Evolutionary conservation across 2,888 invertebrate genomes (phyloP).

Genomic region (Cataglyphis altisquamis): DNA sequence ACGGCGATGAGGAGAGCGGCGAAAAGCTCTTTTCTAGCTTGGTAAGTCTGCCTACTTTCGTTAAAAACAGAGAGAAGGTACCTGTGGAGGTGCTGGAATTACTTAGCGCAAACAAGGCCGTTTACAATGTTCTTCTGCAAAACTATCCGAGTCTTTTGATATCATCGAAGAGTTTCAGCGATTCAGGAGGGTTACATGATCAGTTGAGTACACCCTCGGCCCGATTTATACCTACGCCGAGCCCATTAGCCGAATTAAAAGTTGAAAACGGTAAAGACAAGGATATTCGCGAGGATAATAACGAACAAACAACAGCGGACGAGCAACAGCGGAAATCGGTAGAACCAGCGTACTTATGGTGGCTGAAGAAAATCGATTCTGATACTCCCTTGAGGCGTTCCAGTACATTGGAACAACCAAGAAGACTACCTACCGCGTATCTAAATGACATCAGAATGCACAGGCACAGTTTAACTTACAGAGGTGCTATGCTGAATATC

Average conservation of each 20-base stretch:
- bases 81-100: constrained; percentile 92
- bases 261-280: constrained; percentile 59
- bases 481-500: constrained; percentile 95
- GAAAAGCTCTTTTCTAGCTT: constrained; percentile 91
- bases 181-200: constrained; percentile 88
- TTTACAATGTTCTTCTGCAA: constrained; percentile 91
- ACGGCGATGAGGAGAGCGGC: constrained; percentile 83
- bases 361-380: constrained; percentile 87
- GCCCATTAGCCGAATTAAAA: constrained; percentile 81
- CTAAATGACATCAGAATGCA: constrained; percentile 92
- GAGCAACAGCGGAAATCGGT: constrained; percentile 67
- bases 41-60: constrained; percentile 94
- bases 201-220: constrained; percentile 78
- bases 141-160: constrained; percentile 92
- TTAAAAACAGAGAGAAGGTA: constrained; percentile 92
- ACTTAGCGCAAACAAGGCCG: constrained; percentile 90
- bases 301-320: constrained; percentile 39
- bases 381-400: constrained; percentile 84
- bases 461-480: constrained; percentile 92
- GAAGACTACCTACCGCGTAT: constrained; percentile 89
- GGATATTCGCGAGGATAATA: constrained; percentile 33
- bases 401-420: constrained; percentile 83
- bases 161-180: constrained; percentile 92
- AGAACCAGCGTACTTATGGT: constrained; percentile 87
- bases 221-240: constrained; percentile 81